Conservation (phyloP, 2,888 invertebrate genomes). For the Parnassius orleans region DNA sequence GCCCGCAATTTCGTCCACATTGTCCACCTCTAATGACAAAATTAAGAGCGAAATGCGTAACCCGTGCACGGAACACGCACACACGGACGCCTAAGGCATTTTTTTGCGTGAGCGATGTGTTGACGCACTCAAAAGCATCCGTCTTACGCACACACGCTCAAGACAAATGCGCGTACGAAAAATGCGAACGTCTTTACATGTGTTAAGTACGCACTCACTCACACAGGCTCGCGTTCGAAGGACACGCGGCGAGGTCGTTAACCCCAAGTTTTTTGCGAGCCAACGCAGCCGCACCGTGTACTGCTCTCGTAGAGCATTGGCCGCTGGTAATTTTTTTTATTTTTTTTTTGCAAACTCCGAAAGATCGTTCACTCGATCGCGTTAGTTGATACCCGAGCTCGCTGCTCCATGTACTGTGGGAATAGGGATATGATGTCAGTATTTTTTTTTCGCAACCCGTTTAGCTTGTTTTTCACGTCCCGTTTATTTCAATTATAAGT, state of each 20-base stretch:
- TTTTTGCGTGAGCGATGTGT: constrained; percentile 51
- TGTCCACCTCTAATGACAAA: constrained; percentile 58
- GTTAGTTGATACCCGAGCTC: constrained; percentile 51
- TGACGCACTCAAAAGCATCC: constrained; percentile 53
- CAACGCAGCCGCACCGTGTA: constrained; percentile 66
- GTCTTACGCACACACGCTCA: constrained; percentile 47
- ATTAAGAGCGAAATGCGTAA: constrained; percentile 58
- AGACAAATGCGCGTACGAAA: constrained; percentile 45
- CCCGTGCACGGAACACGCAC: constrained; percentile 35
- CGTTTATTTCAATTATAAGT: constrained; percentile 55
- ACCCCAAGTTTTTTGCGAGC: constrained; percentile 76
- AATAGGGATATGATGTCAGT: constrained; percentile 68
- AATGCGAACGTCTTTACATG: constrained; percentile 40
- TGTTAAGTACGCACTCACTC: constrained; percentile 56
- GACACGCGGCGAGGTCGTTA: constrained; percentile 73
- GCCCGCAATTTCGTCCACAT: constrained; percentile 49
- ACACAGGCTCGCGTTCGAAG: constrained; percentile 63
- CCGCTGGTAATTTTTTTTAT: constrained; percentile 53
- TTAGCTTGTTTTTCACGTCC: constrained; percentile 40
- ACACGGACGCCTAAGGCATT: constrained; percentile 35
- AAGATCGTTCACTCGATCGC: constrained; percentile 62
- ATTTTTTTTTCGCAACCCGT: constrained; percentile 43
- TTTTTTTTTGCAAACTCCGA: constrained; percentile 47
- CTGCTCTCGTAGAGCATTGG: constrained; percentile 69
- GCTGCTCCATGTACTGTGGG: constrained; percentile 54